Percentiles rank a stretch among this genome's conserved stretches.
Evolutionary conservation across 2,797 vertebrate genomes (phyloP).

Genomic region (Chiropotes sagulatus): DNA sequence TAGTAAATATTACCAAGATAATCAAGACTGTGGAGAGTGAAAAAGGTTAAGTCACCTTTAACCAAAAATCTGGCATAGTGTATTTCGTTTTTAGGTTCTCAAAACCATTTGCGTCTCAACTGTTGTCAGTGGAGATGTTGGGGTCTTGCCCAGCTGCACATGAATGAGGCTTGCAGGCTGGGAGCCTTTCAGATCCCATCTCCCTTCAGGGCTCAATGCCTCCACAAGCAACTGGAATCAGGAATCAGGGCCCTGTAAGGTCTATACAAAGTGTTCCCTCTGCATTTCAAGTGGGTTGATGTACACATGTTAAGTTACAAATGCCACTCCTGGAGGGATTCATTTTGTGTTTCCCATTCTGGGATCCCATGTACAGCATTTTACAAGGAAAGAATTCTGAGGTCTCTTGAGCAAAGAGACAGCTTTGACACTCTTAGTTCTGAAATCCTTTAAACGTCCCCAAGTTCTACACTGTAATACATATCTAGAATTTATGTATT

Average conservation of each 20-base stretch:
- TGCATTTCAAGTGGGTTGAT: no score
- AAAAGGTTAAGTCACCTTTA: background rate
- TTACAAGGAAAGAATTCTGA: background rate
- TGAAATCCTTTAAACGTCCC: background rate
- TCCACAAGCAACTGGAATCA: background rate
- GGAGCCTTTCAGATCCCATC: background rate
- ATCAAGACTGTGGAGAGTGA: background rate
- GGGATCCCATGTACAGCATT: background rate
- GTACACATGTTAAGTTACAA: background rate
- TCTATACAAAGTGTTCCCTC: background rate
- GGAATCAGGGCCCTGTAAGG: background rate
- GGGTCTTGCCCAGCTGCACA: background rate
- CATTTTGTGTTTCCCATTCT: background rate
- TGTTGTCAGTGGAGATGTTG: background rate
- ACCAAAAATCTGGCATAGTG: background rate
- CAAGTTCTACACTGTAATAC: background rate
- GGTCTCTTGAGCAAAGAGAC: background rate
- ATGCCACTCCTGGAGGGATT: background rate
- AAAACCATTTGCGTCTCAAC: background rate
- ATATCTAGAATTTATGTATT: background rate
- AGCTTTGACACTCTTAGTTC: background rate
- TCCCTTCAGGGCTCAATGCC: background rate
- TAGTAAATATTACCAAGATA: background rate
- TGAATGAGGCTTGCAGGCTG: fast-evolving
- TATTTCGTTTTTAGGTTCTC: background rate